Percentiles rank a stretch among this genome's conserved stretches.
Conservation (phyloP, 2,888 invertebrate genomes). For the Hydrotaea cyrtoneurina region DNA sequence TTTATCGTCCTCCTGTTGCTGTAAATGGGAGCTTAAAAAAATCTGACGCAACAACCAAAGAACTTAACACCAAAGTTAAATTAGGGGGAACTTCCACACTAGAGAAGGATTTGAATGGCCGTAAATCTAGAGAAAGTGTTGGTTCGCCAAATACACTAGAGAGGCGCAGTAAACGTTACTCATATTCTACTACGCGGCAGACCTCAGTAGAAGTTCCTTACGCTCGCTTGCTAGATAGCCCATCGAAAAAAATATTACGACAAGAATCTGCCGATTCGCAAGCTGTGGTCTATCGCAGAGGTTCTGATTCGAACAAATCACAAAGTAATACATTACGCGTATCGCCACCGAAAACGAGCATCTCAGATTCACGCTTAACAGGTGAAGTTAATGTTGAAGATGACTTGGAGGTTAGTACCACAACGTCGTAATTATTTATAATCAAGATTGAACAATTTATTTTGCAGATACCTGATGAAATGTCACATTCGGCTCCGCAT, state of each 20-base stretch:
- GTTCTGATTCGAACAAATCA: conserved; percentile 78
- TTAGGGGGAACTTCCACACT: conserved; percentile 71
- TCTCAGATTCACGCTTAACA: conserved; percentile 92
- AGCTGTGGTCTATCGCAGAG: conserved; percentile 83
- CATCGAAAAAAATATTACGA: conserved; percentile 78
- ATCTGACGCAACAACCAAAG: conserved; percentile 73
- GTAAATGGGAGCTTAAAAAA: conserved; percentile 78
- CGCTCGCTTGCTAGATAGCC: conserved; percentile 88
- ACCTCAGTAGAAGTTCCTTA: conserved; percentile 86
- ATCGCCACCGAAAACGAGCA: conserved; percentile 89
- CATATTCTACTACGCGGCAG: conserved; percentile 81
- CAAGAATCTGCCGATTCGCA: conserved; percentile 81
- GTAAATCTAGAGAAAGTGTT: conserved; percentile 80
- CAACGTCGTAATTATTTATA: background rate
- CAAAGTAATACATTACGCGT: conserved; percentile 79
- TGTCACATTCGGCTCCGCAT: conserved; percentile 81
- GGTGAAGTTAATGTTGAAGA: conserved; percentile 85
- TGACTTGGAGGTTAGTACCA: conserved; percentile 80
- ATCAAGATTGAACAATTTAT: too few species aligned
- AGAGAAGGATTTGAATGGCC: conserved; percentile 73
- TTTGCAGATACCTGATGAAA: conserved; percentile 78
- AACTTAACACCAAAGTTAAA: conserved; percentile 76
- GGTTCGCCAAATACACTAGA: conserved; percentile 80
- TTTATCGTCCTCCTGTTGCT: conserved; percentile 77
- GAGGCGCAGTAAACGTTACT: conserved; percentile 83